Base-by-base conservation (phyloP, 2,888 invertebrate genomes). In the Harpalus rufipes region DNA sequence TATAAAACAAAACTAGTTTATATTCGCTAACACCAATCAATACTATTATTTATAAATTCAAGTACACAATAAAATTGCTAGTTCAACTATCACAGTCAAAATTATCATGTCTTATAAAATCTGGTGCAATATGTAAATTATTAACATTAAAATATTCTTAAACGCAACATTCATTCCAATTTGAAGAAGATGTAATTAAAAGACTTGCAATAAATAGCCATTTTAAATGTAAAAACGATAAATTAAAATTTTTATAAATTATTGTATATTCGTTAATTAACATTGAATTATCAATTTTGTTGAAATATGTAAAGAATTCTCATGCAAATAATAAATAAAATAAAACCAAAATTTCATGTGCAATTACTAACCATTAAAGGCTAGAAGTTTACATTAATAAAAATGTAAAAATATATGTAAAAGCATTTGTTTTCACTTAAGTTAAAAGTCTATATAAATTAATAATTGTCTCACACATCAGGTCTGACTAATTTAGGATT, bases 401-500 rank as follows among this genome's bases (percentile, higher is more conserved):
- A 16, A 72, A 44, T 72, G 72, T 72, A 72, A 18, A 44, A 72
- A 8, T 25, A 65, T 74, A 44, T 16, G 16, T 74, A 74, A 74
- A 74, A 74, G 41, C 44, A 44, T 14, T 68, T 32, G 32, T 10
- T 68, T 39, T 14, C n/a, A 39, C 32, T 32, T 68, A 12, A 68
- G n/a, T 32, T 68, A 39, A 74, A 74, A 51, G 10, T 12, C 44
- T 44, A 32, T 32, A 32, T 51, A 21, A 21, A 21, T 21, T 21
- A 51, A 51, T 12, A 58, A 51, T 14, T 58, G 3, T 78, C 56
- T 44, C 78, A 78, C 32, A 58, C 41, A 16, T 84, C 84, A 4
- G 91, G 90, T 76, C 90, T 87, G 0, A 90, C 51, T 56, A 91
- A 86, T 83, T 86, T 87, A 3, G 88, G 90, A 68, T 90, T 88